These are phyloP conservation scores for Callipepla squamata DNA, from an alignment of 2,113 vertebrate species.

Conservation along the genomic window DNA sequence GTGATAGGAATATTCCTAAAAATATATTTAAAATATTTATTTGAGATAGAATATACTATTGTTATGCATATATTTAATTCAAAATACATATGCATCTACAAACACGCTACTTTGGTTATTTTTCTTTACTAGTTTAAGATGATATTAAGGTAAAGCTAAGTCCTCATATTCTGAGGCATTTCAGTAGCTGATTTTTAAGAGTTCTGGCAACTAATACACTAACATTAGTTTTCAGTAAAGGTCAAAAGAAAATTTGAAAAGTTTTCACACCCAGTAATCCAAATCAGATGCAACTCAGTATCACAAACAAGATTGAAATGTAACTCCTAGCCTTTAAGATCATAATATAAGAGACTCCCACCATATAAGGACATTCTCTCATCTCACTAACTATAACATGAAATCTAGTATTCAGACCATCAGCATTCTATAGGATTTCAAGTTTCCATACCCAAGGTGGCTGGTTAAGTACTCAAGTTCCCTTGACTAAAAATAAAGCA, in stretches of 20 bases:
- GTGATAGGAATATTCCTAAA: not conserved
- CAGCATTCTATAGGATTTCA: not conserved
- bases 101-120: not conserved
- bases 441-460: not conserved
- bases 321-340: not conserved
- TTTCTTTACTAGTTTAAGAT: not conserved
- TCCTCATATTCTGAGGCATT: not conserved
- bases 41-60: not conserved
- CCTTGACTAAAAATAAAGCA: not conserved
- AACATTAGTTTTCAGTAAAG: not conserved
- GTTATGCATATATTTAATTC: not conserved
- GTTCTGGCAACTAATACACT: not conserved
- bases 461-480: not conserved
- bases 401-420: not conserved
- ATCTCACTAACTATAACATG: not conserved
- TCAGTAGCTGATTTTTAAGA: not conserved
- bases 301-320: not conserved
- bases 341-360: not conserved
- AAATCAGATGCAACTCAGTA: not conserved
- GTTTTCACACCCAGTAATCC: not conserved
- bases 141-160: not conserved
- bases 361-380: not conserved
- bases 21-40: not conserved
- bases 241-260: not conserved
- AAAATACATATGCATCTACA: not conserved